phyloP scores from a whole-genome alignment of 2,888 invertebrate species.

The Octodonta nipae region DNA sequence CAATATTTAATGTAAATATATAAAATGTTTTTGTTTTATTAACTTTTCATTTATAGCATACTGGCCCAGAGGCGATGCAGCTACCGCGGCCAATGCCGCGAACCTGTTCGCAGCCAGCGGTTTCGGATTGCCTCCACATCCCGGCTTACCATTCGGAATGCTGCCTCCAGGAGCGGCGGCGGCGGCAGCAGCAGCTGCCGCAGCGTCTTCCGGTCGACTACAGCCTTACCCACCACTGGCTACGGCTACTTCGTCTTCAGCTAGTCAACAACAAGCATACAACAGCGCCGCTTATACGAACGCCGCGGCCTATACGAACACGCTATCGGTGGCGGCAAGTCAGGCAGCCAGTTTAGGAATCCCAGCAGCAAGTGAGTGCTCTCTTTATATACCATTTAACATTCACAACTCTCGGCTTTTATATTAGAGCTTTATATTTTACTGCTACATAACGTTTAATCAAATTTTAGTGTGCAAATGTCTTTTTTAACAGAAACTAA shows the following conservation, averaged over 20 bases:
- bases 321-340: conserved; percentile 71
- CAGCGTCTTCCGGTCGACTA: conserved; percentile 20
- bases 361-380: conserved; percentile 54
- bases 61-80: conserved; percentile 58
- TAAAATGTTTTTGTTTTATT: too few relatives aligned
- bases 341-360: conserved; percentile 73
- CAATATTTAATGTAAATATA: too few relatives aligned
- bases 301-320: conserved; percentile 45
- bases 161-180: conserved; percentile 30
- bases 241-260: too few relatives aligned
- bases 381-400: too few relatives aligned
- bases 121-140: conserved; percentile 33
- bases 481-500: too few relatives aligned
- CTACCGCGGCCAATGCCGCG: conserved; percentile 36
- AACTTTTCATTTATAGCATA: conserved; percentile 64
- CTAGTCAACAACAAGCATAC: conserved; percentile 23
- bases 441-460: too few relatives aligned
- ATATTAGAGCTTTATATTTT: too few relatives aligned
- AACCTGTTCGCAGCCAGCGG: conserved; percentile 36
- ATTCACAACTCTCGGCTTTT: too few relatives aligned
- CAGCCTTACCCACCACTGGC: conserved; percentile 2
- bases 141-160: conserved; percentile 31
- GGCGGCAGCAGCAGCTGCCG: conserved; percentile 26
- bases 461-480: too few relatives aligned
- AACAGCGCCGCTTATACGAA: conserved; percentile 33